Evolutionary conservation across 2,888 invertebrate species (phyloP).

Genomic region (Leistus spinibarbis): DNA sequence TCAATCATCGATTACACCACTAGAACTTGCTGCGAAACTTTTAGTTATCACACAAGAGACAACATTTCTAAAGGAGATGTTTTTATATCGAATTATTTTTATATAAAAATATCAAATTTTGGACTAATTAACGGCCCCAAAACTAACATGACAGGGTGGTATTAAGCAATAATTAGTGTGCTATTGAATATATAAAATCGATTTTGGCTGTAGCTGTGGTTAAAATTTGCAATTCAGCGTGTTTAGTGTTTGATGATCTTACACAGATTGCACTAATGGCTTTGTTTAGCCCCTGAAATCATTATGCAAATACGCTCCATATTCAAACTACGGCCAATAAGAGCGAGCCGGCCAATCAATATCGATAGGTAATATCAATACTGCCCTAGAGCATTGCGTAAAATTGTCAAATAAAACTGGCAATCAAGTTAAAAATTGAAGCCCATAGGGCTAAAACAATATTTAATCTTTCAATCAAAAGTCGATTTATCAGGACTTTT

Average conservation of each 20-base stretch:
- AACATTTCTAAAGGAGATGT: no score
- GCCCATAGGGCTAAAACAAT: background rate
- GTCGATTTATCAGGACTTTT: background rate
- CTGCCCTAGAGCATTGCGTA: no score
- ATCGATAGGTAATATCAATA: no score
- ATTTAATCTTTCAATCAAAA: slow-evolving; percentile 13
- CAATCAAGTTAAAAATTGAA: background rate
- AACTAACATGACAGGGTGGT: background rate
- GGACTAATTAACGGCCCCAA: background rate
- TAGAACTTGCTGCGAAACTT: no score
- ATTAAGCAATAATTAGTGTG: background rate
- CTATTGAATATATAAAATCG: background rate
- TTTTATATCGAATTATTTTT: no score
- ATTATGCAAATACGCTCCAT: background rate
- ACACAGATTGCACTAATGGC: slow-evolving; percentile 38
- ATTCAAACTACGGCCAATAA: background rate
- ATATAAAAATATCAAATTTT: no score
- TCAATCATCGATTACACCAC: no score
- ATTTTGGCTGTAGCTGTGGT: background rate
- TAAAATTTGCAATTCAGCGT: slow-evolving; percentile 6
- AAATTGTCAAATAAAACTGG: background rate
- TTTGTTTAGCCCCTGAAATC: slow-evolving; percentile 29
- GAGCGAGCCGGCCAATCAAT: background rate
- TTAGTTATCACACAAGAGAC: no score
- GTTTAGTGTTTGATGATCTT: slow-evolving; percentile 15